These are phyloP conservation scores for Nowickia ferox DNA, from an alignment of 2,888 invertebrate genomes.

Conservation along the genomic window DNA sequence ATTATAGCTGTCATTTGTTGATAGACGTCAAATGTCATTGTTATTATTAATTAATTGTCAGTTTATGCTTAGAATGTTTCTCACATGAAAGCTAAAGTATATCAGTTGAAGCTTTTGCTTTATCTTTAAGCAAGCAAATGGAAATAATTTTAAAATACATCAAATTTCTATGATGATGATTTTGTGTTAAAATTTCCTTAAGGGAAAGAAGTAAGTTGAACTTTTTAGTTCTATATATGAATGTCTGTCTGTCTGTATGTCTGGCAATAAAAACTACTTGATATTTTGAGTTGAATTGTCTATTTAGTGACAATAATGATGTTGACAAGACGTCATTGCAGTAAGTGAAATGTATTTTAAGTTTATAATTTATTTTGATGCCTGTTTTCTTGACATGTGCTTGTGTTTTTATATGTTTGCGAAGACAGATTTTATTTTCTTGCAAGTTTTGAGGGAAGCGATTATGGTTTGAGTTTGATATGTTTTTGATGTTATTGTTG, in stretches of 20 bases:
- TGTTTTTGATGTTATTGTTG: neutral
- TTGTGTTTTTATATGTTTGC: neutral
- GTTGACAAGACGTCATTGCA: conserved; percentile 54
- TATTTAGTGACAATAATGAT: conserved; percentile 2
- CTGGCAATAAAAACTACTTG: conserved; percentile 1
- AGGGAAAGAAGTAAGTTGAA: neutral
- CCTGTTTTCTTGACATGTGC: conserved; percentile 56
- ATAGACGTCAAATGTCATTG: conserved; percentile 80
- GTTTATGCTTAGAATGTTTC: conserved; percentile 75
- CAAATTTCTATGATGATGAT: neutral
- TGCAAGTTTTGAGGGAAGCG: neutral
- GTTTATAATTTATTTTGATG: conserved; percentile 63
- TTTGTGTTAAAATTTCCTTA: conserved; percentile 9
- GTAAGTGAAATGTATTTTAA: neutral
- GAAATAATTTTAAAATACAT: neutral
- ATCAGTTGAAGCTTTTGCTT: neutral
- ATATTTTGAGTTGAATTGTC: conserved; percentile 12
- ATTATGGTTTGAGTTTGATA: conserved; percentile 22
- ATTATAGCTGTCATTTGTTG: conserved; percentile 79
- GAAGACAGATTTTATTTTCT: neutral
- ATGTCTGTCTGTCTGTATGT: neutral
- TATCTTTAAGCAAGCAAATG: neutral
- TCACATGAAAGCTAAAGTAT: conserved; percentile 44
- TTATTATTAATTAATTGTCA: conserved; percentile 82
- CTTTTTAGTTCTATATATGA: neutral